Percentiles rank a stretch among this genome's conserved stretches.
phyloP scores from a whole-genome alignment of 2,113 vertebrate genomes.

The Trogon surrucura region DNA sequence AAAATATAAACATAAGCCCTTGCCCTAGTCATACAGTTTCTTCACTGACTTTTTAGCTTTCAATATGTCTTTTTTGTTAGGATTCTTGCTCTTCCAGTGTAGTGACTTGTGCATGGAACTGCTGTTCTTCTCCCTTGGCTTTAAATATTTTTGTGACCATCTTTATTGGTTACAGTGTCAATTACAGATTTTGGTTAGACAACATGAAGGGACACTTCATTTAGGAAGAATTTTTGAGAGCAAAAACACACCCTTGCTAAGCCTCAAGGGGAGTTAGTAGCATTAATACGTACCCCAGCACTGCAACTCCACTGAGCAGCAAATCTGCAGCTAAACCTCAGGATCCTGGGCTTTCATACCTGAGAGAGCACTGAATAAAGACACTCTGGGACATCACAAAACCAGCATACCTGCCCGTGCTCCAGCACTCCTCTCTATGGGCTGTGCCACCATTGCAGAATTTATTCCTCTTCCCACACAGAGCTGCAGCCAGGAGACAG shows the following conservation, averaged over 20 bases:
- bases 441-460: background rate
- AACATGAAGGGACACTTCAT: background rate
- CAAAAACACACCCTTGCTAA: background rate
- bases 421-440: background rate
- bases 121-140: background rate
- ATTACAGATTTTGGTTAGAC: background rate
- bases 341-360: background rate
- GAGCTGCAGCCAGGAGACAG: background rate
- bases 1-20: background rate
- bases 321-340: background rate
- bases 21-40: background rate
- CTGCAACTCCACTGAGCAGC: background rate
- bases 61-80: background rate
- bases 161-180: background rate
- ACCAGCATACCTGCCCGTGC: background rate
- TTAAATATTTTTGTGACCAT: background rate
- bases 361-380: background rate
- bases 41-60: background rate
- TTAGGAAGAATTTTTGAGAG: background rate
- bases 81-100: background rate
- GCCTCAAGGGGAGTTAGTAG: background rate
- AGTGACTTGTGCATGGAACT: background rate
- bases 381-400: background rate
- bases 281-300: background rate
- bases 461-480: background rate